Evolutionary conservation across 2,797 vertebrate species (phyloP).

Genomic region (Scolopax bukidnonensis): DNA sequence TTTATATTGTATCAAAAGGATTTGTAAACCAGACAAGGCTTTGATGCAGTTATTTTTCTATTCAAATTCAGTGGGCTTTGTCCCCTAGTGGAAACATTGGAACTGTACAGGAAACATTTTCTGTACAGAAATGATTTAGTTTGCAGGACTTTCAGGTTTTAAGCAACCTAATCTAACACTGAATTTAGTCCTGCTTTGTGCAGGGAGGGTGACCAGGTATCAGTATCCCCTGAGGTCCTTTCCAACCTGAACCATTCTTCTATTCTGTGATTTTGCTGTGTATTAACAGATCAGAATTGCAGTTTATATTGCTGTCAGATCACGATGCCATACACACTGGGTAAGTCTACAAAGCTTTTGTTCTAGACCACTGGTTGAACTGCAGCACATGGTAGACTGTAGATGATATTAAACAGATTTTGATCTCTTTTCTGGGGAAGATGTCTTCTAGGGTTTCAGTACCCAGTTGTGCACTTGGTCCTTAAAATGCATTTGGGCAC

Average conservation of each 20-base stretch:
- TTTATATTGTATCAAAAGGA: not conserved
- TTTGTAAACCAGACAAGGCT: not conserved
- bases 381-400: not conserved
- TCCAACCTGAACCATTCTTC: not conserved
- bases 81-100: not conserved
- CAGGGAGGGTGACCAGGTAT: not conserved
- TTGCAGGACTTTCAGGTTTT: not conserved
- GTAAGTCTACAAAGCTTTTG: not conserved
- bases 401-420: not conserved
- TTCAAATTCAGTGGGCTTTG: not conserved
- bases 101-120: not conserved
- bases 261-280: not conserved
- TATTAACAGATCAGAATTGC: not conserved
- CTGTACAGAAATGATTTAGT: fast-evolving
- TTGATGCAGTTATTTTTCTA: not conserved
- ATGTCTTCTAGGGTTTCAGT: not conserved
- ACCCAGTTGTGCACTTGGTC: not conserved
- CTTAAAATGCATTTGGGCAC: not conserved
- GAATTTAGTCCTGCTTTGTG: not conserved
- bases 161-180: not conserved
- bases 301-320: not conserved
- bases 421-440: not conserved
- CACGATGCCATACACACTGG: no score
- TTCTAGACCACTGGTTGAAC: not conserved
- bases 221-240: not conserved